phyloP scores from a whole-genome alignment of 2,797 vertebrate species.

The Sebastes oblongus region DNA sequence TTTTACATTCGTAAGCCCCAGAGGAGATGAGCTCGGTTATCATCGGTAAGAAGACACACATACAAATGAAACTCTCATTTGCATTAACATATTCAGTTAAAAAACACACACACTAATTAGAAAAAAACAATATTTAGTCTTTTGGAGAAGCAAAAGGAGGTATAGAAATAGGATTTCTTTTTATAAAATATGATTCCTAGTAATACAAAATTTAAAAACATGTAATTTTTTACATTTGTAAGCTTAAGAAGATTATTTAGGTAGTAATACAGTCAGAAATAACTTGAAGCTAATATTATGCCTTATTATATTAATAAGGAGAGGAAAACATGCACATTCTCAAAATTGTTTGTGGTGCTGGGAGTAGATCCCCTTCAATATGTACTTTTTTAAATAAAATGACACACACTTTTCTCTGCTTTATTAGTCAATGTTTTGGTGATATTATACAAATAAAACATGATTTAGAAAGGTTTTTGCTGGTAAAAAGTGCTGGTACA shows the following conservation, averaged over 20 bases:
- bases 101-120: not conserved
- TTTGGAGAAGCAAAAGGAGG: not conserved
- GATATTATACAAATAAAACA: not conserved
- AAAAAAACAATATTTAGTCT: not conserved
- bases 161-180: not conserved
- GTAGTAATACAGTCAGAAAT: not conserved
- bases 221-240: not conserved
- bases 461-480: not conserved
- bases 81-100: not conserved
- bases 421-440: too few relatives aligned
- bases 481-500: not conserved
- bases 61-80: not conserved
- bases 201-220: not conserved
- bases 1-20: slow-evolving; percentile 83
- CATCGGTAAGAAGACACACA: slow-evolving; percentile 83
- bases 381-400: too few relatives aligned
- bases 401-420: too few relatives aligned
- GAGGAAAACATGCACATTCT: too few relatives aligned
- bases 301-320: not conserved
- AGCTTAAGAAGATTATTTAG: not conserved
- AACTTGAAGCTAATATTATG: not conserved
- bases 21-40: slow-evolving; percentile 94
- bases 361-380: too few relatives aligned
- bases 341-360: too few relatives aligned
- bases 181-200: not conserved